Conservation (phyloP, 2,888 invertebrate genomes). For the Hirtodrosophila cameraria region DNA sequence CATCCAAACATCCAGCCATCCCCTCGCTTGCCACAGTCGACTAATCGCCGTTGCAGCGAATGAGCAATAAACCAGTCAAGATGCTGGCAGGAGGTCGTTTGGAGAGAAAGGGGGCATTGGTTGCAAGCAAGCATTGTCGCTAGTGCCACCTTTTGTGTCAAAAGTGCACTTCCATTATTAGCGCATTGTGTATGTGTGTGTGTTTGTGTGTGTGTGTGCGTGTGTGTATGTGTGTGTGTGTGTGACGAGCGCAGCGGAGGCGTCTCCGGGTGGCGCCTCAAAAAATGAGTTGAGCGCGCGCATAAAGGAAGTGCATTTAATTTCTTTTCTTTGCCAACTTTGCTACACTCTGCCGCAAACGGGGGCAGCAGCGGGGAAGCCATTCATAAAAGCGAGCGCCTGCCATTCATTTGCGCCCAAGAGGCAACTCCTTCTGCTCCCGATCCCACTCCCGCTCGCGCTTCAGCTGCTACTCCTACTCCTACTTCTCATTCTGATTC, state of each 20-base stretch:
- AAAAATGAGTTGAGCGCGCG: conserved; percentile 68
- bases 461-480: neutral
- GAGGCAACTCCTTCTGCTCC: neutral
- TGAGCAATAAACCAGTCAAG: conserved; percentile 72
- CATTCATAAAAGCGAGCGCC: conserved; percentile 64
- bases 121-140: conserved; percentile 45
- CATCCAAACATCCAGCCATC: neutral
- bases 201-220: neutral
- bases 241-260: neutral
- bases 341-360: conserved; percentile 9
- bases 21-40: conserved; percentile 11
- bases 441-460: neutral
- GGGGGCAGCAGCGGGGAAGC: neutral
- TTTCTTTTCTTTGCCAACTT: conserved; percentile 72
- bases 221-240: neutral
- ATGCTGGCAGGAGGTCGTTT: conserved; percentile 5
- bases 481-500: conserved; percentile 11
- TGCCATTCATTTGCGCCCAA: conserved; percentile 24
- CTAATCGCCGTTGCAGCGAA: conserved; percentile 75
- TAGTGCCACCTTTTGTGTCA: conserved; percentile 77
- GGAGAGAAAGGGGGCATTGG: neutral
- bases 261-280: conserved; percentile 17
- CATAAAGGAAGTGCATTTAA: conserved; percentile 80
- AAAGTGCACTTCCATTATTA: conserved; percentile 79
- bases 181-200: conserved; percentile 60